phyloP scores from a whole-genome alignment of 2,113 vertebrate species.

The Pardalotus punctatus region DNA sequence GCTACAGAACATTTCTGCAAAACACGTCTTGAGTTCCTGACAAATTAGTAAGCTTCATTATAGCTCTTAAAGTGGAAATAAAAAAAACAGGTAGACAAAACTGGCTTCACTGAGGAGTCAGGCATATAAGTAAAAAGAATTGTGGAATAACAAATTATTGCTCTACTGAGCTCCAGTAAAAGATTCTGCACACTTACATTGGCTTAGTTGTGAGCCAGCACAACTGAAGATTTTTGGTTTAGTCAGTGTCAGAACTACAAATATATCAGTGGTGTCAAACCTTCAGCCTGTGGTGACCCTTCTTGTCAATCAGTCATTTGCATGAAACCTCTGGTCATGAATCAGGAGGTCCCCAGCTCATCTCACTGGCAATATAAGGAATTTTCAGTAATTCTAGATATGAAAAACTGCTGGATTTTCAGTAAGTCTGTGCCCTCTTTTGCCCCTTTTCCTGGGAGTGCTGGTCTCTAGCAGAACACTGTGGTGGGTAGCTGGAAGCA shows the following conservation, averaged over 20 bases:
- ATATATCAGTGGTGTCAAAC: not conserved
- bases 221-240: not conserved
- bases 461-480: not conserved
- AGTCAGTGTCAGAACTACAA: not conserved
- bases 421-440: not conserved
- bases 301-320: not conserved
- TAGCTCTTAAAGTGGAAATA: not conserved
- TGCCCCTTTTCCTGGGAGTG: rapidly evolving
- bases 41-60: not conserved
- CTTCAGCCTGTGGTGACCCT: not conserved
- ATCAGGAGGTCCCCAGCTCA: not conserved
- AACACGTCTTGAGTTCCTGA: not conserved
- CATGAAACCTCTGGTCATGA: not conserved
- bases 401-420: not conserved
- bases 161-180: not conserved
- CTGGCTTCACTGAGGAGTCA: not conserved
- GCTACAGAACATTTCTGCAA: not conserved
- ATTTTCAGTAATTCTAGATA: too few relatives aligned
- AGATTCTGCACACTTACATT: not conserved
- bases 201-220: not conserved
- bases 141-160: not conserved
- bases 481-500: not conserved
- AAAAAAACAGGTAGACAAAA: not conserved
- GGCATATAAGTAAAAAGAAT: not conserved
- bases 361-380: not conserved